These are phyloP conservation scores for Andrena praecox DNA, from an alignment of 2,888 invertebrate species.

Conservation along the genomic window DNA sequence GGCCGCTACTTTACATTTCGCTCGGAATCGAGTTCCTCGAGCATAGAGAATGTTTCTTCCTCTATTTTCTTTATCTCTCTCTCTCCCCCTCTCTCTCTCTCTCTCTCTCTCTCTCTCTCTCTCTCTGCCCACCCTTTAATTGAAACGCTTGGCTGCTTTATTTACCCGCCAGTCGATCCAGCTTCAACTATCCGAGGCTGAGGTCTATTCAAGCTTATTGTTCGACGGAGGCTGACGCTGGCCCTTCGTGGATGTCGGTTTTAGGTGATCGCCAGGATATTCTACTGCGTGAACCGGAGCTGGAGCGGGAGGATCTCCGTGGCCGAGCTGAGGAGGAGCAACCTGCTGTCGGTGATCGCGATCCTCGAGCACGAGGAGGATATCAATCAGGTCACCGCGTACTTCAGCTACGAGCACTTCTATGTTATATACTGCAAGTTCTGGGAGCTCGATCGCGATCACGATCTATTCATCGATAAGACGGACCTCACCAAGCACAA, in stretches of 20 bases:
- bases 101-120: not conserved
- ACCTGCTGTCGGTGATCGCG: constrained; percentile 91
- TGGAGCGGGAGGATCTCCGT: constrained; percentile 98
- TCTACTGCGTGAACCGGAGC: constrained; percentile 97
- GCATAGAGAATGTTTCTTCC: not conserved
- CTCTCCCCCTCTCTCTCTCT: not conserved
- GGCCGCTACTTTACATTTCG: not conserved
- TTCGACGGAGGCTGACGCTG: too few relatives aligned
- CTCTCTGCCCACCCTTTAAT: too few relatives aligned
- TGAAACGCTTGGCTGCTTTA: constrained; percentile 1
- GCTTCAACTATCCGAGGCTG: too few relatives aligned
- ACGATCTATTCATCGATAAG: constrained; percentile 97
- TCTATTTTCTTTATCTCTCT: not conserved
- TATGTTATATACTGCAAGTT: constrained; percentile 99
- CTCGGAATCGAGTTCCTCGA: not conserved
- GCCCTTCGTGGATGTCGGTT: not conserved
- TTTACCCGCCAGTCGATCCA: not conserved
- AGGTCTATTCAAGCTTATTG: too few relatives aligned
- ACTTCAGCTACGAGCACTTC: constrained; percentile 99
- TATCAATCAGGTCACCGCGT: constrained; percentile 96
- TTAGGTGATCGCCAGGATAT: constrained; percentile 98
- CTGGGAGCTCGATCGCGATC: constrained; percentile 99
- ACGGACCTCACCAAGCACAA: constrained; percentile 97
- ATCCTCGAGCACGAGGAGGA: constrained; percentile 98
- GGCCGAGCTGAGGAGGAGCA: constrained; percentile 95